Evolutionary conservation across 2,888 invertebrate species (phyloP).

Genomic region (Bimastos eiseni): DNA sequence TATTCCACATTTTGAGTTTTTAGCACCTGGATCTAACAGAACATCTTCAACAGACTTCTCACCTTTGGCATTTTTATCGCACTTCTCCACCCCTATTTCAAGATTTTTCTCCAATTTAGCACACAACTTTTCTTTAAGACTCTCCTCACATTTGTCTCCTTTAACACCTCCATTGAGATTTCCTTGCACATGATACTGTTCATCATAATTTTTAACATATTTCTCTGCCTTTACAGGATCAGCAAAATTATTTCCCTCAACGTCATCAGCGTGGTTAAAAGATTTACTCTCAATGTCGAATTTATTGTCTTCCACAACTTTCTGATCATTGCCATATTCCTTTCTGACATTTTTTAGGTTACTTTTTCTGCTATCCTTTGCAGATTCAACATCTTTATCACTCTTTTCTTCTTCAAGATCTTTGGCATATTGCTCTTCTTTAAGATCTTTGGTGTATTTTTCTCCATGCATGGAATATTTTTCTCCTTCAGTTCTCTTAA

Average conservation of each 20-base stretch:
- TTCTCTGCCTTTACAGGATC: constrained; percentile 4
- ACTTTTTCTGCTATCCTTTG: background rate
- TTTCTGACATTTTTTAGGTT: background rate
- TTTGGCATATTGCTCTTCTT: background rate
- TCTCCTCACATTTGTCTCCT: constrained; percentile 13
- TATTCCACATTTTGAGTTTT: background rate
- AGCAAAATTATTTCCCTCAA: background rate
- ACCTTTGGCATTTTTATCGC: background rate
- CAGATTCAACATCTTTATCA: background rate
- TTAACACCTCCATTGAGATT: background rate
- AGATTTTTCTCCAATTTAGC: background rate
- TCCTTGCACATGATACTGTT: background rate
- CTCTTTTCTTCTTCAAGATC: constrained; percentile 3
- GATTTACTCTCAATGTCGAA: background rate
- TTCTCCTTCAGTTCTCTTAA: background rate
- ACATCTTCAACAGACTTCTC: background rate
- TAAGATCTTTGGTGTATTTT: background rate
- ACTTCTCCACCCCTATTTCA: background rate
- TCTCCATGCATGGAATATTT: background rate
- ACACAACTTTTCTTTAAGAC: background rate
- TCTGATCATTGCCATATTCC: background rate
- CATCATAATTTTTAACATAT: background rate
- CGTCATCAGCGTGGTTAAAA: background rate
- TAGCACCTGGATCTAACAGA: background rate
- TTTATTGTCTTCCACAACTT: background rate